phyloP scores from a whole-genome alignment of 2,888 invertebrate genomes.

The Plagiodera versicolora region DNA sequence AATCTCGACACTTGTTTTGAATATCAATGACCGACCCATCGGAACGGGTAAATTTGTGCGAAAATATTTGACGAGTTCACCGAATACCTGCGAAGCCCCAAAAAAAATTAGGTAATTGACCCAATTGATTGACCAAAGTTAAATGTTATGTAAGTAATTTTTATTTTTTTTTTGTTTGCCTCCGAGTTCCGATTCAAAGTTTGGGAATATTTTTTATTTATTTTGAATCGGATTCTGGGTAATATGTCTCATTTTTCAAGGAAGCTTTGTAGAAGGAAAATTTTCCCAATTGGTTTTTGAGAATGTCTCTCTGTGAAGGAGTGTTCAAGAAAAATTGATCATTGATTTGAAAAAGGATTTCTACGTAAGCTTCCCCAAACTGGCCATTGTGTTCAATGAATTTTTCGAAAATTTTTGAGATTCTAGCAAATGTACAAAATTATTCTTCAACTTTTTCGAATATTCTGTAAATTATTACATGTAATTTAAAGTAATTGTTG shows the following conservation, averaged over 20 bases:
- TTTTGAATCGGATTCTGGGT: no score
- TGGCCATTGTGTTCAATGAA: slow-evolving; percentile 25
- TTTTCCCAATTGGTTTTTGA: no score
- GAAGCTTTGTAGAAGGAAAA: no score
- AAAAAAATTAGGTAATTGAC: slow-evolving; percentile 25
- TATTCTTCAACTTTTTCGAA: background rate
- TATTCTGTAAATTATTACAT: slow-evolving; percentile 1
- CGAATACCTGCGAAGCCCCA: background rate
- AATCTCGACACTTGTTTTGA: background rate
- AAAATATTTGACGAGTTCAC: background rate
- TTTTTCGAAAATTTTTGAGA: slow-evolving; percentile 22
- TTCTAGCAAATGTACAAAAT: slow-evolving; percentile 9
- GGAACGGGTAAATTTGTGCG: background rate
- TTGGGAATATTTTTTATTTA: background rate
- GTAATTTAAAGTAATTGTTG: background rate
- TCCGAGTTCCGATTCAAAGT: background rate
- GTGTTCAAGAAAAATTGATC: background rate
- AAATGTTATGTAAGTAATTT: slow-evolving; percentile 2
- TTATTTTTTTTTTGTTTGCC: background rate
- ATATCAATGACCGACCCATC: background rate
- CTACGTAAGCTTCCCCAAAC: background rate
- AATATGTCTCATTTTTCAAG: no score
- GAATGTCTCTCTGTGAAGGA: no score
- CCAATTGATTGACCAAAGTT: slow-evolving; percentile 28
- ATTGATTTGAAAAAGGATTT: background rate